A percentile compares a stretch with the other conserved stretches of the same genome.
Conservation (phyloP, 1,140 invertebrate species). For the Danaus plexippus region DNA sequence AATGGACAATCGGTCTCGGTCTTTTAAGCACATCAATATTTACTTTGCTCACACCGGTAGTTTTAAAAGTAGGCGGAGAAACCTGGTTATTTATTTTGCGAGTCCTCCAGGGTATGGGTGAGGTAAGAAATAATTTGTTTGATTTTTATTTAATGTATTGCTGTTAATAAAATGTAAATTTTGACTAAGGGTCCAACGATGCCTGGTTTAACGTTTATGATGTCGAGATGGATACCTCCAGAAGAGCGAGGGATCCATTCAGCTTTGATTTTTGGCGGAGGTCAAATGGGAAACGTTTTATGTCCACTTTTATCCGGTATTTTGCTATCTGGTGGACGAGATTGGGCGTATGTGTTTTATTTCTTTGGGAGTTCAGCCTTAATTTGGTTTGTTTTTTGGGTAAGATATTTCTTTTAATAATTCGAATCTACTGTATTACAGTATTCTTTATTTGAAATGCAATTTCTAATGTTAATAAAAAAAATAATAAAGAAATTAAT, state of each 20-base stretch:
- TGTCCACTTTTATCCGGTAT: slow-evolving; percentile 79
- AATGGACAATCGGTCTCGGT: slow-evolving; percentile 74
- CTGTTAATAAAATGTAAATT: neutral
- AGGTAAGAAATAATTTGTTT: slow-evolving; percentile 42
- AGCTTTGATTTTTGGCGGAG: slow-evolving; percentile 80
- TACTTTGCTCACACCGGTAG: slow-evolving; percentile 70
- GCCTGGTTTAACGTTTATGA: slow-evolving; percentile 80
- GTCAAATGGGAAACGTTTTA: slow-evolving; percentile 81
- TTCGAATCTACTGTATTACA: too few species aligned
- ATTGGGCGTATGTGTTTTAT: slow-evolving; percentile 86
- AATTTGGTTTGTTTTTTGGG: slow-evolving; percentile 81
- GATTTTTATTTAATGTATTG: neutral
- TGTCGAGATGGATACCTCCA: slow-evolving; percentile 82
- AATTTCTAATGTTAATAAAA: too few species aligned
- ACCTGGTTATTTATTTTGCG: slow-evolving; percentile 75
- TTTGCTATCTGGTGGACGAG: slow-evolving; percentile 74
- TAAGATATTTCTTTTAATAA: slow-evolving; percentile 39
- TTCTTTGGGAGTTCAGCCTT: slow-evolving; percentile 83
- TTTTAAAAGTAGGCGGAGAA: slow-evolving; percentile 65
- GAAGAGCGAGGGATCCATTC: slow-evolving; percentile 80
- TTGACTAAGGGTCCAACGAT: slow-evolving; percentile 78
- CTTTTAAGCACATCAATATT: slow-evolving; percentile 75
- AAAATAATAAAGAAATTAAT: too few species aligned
- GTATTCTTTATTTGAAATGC: too few species aligned
- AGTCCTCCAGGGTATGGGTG: slow-evolving; percentile 78